Conservation (phyloP, 64 coral and sea anemone species). For the Cladopsammia gracilis region DNA sequence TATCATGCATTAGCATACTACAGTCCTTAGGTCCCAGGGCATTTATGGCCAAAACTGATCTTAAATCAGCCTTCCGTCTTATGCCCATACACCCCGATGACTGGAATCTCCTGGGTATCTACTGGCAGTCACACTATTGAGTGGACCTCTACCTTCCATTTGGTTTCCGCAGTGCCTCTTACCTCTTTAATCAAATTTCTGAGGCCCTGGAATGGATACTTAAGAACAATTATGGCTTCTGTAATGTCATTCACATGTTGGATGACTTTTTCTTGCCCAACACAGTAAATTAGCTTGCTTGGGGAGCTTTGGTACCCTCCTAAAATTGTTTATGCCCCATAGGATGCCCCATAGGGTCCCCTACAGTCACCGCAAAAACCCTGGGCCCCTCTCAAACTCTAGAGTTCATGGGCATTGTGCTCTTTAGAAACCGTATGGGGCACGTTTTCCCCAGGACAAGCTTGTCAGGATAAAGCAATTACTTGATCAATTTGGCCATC, state of each 20-base stretch:
- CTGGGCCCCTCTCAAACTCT: background rate
- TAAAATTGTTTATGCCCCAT: background rate
- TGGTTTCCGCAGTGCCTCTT: background rate
- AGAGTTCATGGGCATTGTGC: background rate
- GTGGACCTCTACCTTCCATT: constrained; percentile 4
- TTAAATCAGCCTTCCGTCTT: too few relatives aligned
- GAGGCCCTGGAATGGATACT: constrained; percentile 11
- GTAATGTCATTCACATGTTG: constrained; percentile 29
- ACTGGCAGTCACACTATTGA: too few relatives aligned
- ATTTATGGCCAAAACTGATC: too few relatives aligned
- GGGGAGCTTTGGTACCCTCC: constrained; percentile 8
- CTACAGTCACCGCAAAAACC: background rate
- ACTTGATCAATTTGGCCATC: background rate
- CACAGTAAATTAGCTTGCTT: background rate
- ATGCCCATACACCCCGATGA: too few relatives aligned
- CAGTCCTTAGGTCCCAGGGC: too few relatives aligned
- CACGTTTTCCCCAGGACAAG: background rate
- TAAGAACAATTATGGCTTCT: background rate
- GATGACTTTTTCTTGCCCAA: background rate
- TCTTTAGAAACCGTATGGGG: background rate
- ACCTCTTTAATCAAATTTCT: constrained; percentile 23
- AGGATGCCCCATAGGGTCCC: background rate
- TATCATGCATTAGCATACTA: too few relatives aligned
- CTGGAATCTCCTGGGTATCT: too few relatives aligned
- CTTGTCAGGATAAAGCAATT: background rate